Percentiles rank a stretch among this genome's conserved stretches.
Evolutionary conservation across 2,797 vertebrate species (phyloP).

Genomic region (Pangasius sanitwongsei): DNA sequence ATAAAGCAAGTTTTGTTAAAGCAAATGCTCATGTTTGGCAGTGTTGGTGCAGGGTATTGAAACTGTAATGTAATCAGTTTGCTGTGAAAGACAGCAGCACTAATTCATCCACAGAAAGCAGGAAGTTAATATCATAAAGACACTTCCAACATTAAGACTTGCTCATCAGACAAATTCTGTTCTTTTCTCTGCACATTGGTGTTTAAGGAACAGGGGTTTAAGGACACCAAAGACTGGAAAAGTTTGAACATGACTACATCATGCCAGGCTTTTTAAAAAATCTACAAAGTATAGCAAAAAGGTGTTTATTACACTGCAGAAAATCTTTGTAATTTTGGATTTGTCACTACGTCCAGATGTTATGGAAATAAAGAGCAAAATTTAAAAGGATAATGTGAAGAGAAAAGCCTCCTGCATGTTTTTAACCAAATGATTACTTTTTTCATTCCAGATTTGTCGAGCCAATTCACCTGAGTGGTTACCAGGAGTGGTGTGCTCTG

Average conservation of each 20-base stretch:
- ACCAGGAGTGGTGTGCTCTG: constrained; percentile 60
- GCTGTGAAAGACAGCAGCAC: background rate
- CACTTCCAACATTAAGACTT: background rate
- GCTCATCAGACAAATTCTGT: background rate
- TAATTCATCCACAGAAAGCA: background rate
- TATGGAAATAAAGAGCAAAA: background rate
- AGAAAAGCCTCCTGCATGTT: background rate
- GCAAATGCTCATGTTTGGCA: background rate
- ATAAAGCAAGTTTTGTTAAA: background rate
- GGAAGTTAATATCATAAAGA: background rate
- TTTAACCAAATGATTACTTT: background rate
- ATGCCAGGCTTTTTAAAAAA: background rate
- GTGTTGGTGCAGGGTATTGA: background rate
- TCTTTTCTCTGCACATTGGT: background rate
- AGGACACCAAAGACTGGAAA: background rate
- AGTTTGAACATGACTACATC: background rate
- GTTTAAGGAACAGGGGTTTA: background rate
- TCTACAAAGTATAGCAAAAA: background rate
- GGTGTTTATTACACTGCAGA: too few species aligned
- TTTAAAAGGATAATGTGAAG: background rate
- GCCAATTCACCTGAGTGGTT: constrained; percentile 65
- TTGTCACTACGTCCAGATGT: background rate
- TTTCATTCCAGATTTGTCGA: constrained; percentile 72
- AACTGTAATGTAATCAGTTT: background rate
- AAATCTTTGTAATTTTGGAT: background rate